Evolutionary conservation across 2,797 vertebrate genomes (phyloP).

Genomic region (Argentina silus): DNA sequence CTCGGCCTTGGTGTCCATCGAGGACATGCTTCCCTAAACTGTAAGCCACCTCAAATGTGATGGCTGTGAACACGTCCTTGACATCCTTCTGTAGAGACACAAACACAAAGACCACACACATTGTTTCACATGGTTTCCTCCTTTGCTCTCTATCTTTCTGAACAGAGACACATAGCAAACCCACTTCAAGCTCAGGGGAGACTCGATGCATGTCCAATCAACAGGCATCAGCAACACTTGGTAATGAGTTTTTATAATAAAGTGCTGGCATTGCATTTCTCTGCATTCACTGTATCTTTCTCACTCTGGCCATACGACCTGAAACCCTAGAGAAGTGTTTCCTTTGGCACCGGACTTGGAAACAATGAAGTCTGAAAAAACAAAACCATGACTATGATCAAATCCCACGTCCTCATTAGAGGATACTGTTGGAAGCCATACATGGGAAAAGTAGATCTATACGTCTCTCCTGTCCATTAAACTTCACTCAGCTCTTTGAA

Average conservation of each 20-base stretch:
- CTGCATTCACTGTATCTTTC: constrained; percentile 52
- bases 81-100: constrained; percentile 85
- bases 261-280: constrained; percentile 44
- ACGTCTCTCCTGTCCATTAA: constrained; percentile 46
- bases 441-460: constrained; percentile 54
- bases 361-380: constrained; percentile 67
- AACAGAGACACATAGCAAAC: not conserved
- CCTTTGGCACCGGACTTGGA: constrained; percentile 71
- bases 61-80: constrained; percentile 93
- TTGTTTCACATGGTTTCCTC: constrained; percentile 8
- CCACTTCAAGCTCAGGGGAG: too few relatives aligned
- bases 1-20: constrained; percentile 73
- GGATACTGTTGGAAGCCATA: constrained; percentile 45
- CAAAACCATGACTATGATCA: constrained; percentile 61
- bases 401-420: constrained; percentile 63
- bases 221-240: too few relatives aligned
- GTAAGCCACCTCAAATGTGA: constrained; percentile 91
- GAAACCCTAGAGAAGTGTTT: constrained; percentile 64
- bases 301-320: constrained; percentile 55
- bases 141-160: not conserved
- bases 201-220: too few relatives aligned
- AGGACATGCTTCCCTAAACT: constrained; percentile 83
- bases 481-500: constrained; percentile 49
- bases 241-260: constrained; percentile 24
- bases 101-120: constrained; percentile 10